Base-by-base conservation (phyloP, 2,797 vertebrate genomes). In the Naso thynnoides region DNA sequence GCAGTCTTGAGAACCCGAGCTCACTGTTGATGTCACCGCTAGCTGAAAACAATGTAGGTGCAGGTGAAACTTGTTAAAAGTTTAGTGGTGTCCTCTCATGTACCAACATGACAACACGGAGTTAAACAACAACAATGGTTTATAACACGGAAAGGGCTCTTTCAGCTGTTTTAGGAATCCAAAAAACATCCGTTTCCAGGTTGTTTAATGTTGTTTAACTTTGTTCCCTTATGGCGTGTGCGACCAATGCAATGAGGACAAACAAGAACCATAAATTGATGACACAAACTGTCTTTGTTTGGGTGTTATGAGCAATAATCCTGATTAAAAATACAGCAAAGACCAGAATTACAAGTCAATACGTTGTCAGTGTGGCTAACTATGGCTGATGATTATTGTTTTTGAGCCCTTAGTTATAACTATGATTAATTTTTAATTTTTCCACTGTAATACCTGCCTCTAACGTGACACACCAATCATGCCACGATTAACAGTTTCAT, bases 401-500 rank as follows among this genome's bases (percentile, higher is more conserved):
- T 48, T n/a, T 47, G 29, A 27, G 14, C 23, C 48, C 8, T 19
- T 26, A 27, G 47, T 6, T n/a, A 52, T 8, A 45, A 39, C 5
- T 29, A 2, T 6, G 10, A 45, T 1, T 53, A 23, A 44, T 21
- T 18, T 19, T 26, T 18, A 2, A 21, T 3, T 6, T 41, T 57
- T 16, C 5, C 19, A 27, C 24, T 33, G 4, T 9, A 41, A 33
- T 48, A n/a, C n/a, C 33, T 14, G 16, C 16, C 21, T 44, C 5
- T 29, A 9, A 16, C 48, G 11, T 44, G 27, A 38, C 3, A 21
- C 3, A 45, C 6, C 8, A 36, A 4, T 53, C 10, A 33, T 54
- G 42, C 13, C 57, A 29, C 13, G 7, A 27, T 59, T 24, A 70
- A 36, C 57, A 47, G 41, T 55, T 53, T 57, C 66, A 53, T 55